A percentile compares a stretch with the other conserved stretches of the same genome.
These are phyloP conservation scores for Thalassophryne amazonica DNA, from an alignment of 2,797 vertebrate genomes.

Conservation along the genomic window DNA sequence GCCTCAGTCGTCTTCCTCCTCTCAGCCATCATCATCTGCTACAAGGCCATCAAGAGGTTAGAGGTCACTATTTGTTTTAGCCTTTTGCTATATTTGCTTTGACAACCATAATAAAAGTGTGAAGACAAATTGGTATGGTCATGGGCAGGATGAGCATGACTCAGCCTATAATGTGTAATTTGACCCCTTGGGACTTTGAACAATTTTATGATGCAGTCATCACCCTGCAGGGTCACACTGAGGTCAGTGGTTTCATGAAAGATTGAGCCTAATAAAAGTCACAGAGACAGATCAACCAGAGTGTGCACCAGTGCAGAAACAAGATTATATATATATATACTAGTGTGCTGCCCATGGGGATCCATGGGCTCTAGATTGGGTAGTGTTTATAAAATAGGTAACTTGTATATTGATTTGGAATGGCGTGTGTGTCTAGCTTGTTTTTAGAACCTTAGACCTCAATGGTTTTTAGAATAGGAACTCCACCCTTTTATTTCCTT, in stretches of 20 bases:
- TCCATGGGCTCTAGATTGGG: too few relatives aligned
- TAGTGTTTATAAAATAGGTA: too few relatives aligned
- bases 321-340: too few relatives aligned
- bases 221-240: constrained; percentile 32
- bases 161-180: constrained; percentile 19
- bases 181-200: constrained; percentile 8
- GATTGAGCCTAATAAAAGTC: constrained; percentile 47
- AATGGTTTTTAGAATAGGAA: too few relatives aligned
- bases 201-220: constrained; percentile 25
- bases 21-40: constrained; percentile 93
- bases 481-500: too few relatives aligned
- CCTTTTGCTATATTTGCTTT: background rate
- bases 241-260: constrained; percentile 55
- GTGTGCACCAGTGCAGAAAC: constrained; percentile 22
- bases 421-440: too few relatives aligned
- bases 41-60: constrained; percentile 98
- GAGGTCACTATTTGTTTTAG: constrained; percentile 7
- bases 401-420: too few relatives aligned
- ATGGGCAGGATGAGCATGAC: constrained; percentile 1
- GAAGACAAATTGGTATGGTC: constrained; percentile 7
- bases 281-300: constrained; percentile 22
- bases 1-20: constrained; percentile 88
- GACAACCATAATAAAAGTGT: too few relatives aligned
- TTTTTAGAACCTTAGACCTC: too few relatives aligned
- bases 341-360: too few relatives aligned